A percentile compares a stretch with the other conserved stretches of the same genome.
Conservation (phyloP, 2,797 vertebrate genomes). For the Rhynchonycteris naso region DNA sequence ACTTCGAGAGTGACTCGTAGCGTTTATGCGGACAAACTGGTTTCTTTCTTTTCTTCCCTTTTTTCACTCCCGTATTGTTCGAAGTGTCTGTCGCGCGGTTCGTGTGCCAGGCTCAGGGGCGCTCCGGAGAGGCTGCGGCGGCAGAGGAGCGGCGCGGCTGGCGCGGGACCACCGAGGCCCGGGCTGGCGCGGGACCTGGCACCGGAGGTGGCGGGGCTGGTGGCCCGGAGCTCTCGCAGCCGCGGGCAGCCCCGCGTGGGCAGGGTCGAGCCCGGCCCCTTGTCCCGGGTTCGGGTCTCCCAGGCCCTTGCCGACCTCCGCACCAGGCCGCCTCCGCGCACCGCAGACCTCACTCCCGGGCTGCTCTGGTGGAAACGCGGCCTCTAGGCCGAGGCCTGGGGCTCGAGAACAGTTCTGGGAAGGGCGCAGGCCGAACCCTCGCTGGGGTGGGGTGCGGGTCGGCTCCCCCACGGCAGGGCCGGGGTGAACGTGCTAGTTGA, state of each 20-base stretch:
- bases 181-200: neutral
- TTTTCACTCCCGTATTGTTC: conserved; percentile 62
- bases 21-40: conserved; percentile 71
- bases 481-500: conserved; percentile 66
- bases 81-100: conserved; percentile 27
- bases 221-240: neutral
- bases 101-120: neutral
- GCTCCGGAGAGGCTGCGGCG: neutral
- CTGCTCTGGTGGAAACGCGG: neutral
- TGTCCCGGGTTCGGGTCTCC: neutral
- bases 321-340: accelerated
- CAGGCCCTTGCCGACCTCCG: neutral
- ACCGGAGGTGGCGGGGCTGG: neutral
- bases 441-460: neutral
- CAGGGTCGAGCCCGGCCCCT: neutral
- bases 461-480: neutral
- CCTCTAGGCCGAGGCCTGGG: neutral
- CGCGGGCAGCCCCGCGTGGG: neutral
- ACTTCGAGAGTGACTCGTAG: conserved; percentile 77
- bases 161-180: neutral
- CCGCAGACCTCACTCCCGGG: neutral
- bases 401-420: neutral
- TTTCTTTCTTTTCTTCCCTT: neutral
- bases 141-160: neutral
- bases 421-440: neutral